Evolutionary conservation across 2,888 invertebrate species (phyloP), one percentile per base, ranked within the genome.

Genomic region (Kuschelorhynchus macadamiae): DNA sequence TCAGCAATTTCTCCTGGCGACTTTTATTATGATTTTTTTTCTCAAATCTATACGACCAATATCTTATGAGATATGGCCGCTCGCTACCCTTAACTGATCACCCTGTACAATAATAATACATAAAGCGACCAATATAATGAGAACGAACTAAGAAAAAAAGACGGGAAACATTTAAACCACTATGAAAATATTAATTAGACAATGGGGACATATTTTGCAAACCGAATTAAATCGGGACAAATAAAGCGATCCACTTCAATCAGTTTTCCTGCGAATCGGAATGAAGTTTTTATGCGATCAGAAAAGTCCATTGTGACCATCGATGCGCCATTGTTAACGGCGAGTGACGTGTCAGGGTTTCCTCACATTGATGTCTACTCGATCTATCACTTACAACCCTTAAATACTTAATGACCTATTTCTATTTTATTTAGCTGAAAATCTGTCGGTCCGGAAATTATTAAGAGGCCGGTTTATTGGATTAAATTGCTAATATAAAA

Each of bases 371-470:
- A 78, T 70, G 70, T 66, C 70, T 61, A 81, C 78, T 74, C 77
- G 79, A 80, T 78, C 80, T 75, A 76, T 79, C 81, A 81, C 81
- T 81, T 80, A 81, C 77, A 72, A 73, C 59, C 73, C 71, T 77
- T 81, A 79, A 81, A 81, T 81, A 80, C 77, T 81, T 81, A 81
- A 81, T 78, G 76, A 72, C 72, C 68, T 71, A 71, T 74, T 70
- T 75, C 68, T 73, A 72, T 70, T 66, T 70, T 67, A 63, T 62
- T 71, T 50, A 11, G 12, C n/a, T 12, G 36, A 36, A 36, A 36
- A 36, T 36, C 36, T 36, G 36, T 36, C 36, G 11, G 36, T 11
- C 11, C 36, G 36, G 7, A 2, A 36, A 36, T 36, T 36, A 36
- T 36, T 36, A 36, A 36, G 36, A 2, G 36, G n/a, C 36, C 11